A percentile compares a stretch with the other conserved stretches of the same genome.
Evolutionary conservation across 2,888 invertebrate species (phyloP).

Genomic region (Orthonevra nobilis): DNA sequence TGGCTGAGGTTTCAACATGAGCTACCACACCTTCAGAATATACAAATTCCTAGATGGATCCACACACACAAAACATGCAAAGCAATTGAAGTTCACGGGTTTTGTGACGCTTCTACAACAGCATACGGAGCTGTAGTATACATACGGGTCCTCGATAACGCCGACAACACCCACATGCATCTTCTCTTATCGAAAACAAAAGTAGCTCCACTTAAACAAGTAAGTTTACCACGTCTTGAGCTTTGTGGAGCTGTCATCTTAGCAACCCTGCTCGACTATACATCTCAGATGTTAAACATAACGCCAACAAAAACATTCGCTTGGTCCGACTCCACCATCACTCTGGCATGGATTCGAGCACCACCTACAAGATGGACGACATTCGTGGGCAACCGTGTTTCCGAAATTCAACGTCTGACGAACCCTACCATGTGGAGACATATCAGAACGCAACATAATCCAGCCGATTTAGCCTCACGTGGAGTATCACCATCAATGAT

Average conservation of each 20-base stretch:
- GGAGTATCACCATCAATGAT: neutral
- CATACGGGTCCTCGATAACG: too few species aligned
- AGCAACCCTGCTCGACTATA: neutral
- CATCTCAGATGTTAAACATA: neutral
- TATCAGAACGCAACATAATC: neutral
- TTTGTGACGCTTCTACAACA: too few species aligned
- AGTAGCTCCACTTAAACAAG: too few species aligned
- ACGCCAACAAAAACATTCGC: neutral
- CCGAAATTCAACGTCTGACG: conserved; percentile 1
- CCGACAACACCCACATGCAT: too few species aligned
- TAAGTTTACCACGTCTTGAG: too few species aligned
- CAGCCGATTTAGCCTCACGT: conserved; percentile 3
- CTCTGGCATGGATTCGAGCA: neutral
- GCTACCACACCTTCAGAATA: too few species aligned
- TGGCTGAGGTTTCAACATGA: too few species aligned
- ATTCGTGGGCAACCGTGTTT: neutral
- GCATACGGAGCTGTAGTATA: too few species aligned
- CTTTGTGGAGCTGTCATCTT: neutral
- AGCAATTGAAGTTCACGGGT: too few species aligned
- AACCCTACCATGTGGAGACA: neutral
- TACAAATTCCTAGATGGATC: too few species aligned
- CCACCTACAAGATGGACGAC: neutral
- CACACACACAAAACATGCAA: too few species aligned
- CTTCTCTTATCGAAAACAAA: too few species aligned
- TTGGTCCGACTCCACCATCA: conserved; percentile 1